Evolutionary conservation across 2,797 vertebrate genomes (phyloP).

Genomic region (Nannoperca australis): DNA sequence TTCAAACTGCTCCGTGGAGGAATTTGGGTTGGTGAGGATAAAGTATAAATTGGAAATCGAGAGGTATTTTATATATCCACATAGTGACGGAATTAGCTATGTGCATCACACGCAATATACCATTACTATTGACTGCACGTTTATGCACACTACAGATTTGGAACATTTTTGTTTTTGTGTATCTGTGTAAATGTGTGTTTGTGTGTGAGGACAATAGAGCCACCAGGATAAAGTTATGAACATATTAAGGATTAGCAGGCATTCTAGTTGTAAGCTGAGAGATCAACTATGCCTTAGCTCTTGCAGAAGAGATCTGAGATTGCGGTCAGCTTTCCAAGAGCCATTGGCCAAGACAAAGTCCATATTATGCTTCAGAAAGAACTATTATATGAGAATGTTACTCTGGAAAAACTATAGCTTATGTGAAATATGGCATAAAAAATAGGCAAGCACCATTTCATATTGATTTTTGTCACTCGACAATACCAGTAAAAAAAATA

Average conservation of each 20-base stretch:
- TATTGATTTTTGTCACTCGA: not conserved
- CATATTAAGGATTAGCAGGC: slow-evolving; percentile 67
- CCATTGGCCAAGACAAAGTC: slow-evolving; percentile 55
- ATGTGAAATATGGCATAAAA: slow-evolving; percentile 11
- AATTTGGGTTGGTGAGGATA: slow-evolving; percentile 53
- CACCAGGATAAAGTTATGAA: slow-evolving; percentile 41
- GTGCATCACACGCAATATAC: slow-evolving; percentile 16
- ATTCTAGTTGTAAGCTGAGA: slow-evolving; percentile 49
- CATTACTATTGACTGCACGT: slow-evolving; percentile 7
- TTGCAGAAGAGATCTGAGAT: slow-evolving; percentile 57
- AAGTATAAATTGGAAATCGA: slow-evolving; percentile 47
- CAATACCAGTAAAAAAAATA: not conserved
- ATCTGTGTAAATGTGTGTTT: slow-evolving; percentile 32
- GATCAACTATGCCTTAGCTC: slow-evolving; percentile 58
- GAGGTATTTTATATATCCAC: slow-evolving; percentile 43
- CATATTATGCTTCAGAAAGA: slow-evolving; percentile 58
- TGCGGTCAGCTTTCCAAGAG: slow-evolving; percentile 34
- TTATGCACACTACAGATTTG: slow-evolving; percentile 1
- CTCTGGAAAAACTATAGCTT: not conserved
- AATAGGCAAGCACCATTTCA: not conserved
- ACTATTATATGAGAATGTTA: slow-evolving; percentile 43
- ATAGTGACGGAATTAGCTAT: slow-evolving; percentile 29
- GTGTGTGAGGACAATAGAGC: slow-evolving; percentile 26
- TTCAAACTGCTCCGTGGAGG: slow-evolving; percentile 52
- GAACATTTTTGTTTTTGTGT: slow-evolving; percentile 13